Evolutionary conservation across 2,888 invertebrate species (phyloP).

Genomic region (Cheiracanthium punctorium): DNA sequence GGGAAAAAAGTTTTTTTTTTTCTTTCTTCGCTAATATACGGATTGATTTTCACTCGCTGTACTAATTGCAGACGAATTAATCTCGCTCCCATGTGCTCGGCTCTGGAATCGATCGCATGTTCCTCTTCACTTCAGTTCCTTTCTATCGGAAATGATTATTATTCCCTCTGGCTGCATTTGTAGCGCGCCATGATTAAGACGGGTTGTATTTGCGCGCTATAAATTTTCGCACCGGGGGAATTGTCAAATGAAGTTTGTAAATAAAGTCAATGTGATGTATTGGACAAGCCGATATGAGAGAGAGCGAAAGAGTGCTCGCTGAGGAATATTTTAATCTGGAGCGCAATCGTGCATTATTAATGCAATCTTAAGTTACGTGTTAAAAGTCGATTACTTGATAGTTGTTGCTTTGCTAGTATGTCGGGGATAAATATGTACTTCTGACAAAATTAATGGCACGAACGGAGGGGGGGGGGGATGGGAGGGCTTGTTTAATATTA

Average conservation of each 20-base stretch:
- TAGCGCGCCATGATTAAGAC: slow-evolving; percentile 13
- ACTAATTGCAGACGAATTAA: slow-evolving; percentile 44
- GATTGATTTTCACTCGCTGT: slow-evolving; percentile 36
- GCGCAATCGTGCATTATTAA: not conserved
- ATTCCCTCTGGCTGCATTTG: slow-evolving; percentile 25
- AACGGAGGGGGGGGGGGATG: too few species aligned
- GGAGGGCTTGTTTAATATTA: too few species aligned
- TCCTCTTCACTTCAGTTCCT: slow-evolving; percentile 33
- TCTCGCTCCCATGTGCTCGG: slow-evolving; percentile 22
- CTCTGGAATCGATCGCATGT: slow-evolving; percentile 26
- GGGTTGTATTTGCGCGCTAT: slow-evolving; percentile 3
- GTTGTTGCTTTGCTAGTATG: too few species aligned
- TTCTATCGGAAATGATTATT: slow-evolving; percentile 36
- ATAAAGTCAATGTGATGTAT: slow-evolving; percentile 4
- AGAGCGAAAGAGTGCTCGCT: too few species aligned
- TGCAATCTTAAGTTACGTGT: not conserved
- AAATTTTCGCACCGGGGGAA: slow-evolving; percentile 2
- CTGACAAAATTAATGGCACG: too few species aligned
- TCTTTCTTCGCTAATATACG: slow-evolving; percentile 20
- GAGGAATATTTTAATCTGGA: not conserved
- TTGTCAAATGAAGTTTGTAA: slow-evolving; percentile 13
- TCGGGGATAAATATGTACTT: too few species aligned
- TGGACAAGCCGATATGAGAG: not conserved
- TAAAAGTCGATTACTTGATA: not conserved
- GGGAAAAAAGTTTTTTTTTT: too few species aligned